These are phyloP conservation scores for Polyodon spathula DNA, from an alignment of 2,113 vertebrate species.

Conservation along the genomic window DNA sequence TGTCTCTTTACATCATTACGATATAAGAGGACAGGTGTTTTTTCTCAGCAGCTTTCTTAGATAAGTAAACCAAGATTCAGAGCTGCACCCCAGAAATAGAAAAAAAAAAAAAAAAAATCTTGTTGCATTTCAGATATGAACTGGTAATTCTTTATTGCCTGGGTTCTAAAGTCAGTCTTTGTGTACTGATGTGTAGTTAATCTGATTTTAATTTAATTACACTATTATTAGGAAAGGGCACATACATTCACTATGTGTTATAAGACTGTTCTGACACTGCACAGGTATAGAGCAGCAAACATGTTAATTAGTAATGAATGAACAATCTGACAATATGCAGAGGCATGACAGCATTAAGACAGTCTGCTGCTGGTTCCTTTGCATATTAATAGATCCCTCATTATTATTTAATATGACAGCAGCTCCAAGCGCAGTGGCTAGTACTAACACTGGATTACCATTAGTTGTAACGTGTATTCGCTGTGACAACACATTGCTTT, in stretches of 20 bases:
- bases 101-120: neutral
- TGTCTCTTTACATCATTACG: slow-evolving; percentile 35
- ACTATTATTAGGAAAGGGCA: slow-evolving; percentile 54
- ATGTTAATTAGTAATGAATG: slow-evolving; percentile 81
- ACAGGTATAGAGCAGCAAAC: slow-evolving; percentile 72
- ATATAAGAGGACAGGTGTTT: slow-evolving; percentile 26
- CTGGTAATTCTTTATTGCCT: slow-evolving; percentile 22
- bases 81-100: slow-evolving; percentile 26
- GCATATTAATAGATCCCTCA: slow-evolving; percentile 80
- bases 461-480: slow-evolving; percentile 67
- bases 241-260: slow-evolving; percentile 59
- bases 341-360: slow-evolving; percentile 73
- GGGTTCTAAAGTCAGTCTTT: slow-evolving; percentile 43
- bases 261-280: slow-evolving; percentile 72
- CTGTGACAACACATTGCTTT: slow-evolving; percentile 56
- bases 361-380: slow-evolving; percentile 70
- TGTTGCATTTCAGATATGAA: slow-evolving; percentile 35
- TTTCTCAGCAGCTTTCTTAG: slow-evolving; percentile 23
- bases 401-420: slow-evolving; percentile 82
- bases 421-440: slow-evolving; percentile 61
- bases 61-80: slow-evolving; percentile 43
- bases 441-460: slow-evolving; percentile 63
- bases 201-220: slow-evolving; percentile 73
- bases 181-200: slow-evolving; percentile 60
- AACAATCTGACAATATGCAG: slow-evolving; percentile 76